phyloP scores from a whole-genome alignment of 53 echinoderm and acorn worm species.

The Crossaster papposus region DNA sequence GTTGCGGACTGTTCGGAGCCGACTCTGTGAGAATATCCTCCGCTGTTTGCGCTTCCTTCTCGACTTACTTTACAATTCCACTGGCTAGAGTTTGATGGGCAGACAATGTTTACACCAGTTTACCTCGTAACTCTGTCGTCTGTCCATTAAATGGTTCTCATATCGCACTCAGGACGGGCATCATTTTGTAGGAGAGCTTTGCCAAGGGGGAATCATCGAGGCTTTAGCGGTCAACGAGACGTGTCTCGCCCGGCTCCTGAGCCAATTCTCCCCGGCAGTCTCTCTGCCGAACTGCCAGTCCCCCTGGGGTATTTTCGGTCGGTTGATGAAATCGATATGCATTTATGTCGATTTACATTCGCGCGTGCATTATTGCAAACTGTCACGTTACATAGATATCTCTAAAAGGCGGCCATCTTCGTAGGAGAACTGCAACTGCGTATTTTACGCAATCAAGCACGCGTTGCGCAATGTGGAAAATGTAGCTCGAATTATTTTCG shows the following conservation, averaged over 20 bases:
- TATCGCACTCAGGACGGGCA: not conserved
- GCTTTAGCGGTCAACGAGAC: not conserved
- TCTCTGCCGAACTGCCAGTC: not conserved
- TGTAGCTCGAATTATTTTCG: too few species aligned
- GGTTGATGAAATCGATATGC: not conserved
- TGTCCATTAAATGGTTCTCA: constrained; percentile 31
- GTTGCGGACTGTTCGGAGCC: not conserved
- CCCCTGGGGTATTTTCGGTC: not conserved
- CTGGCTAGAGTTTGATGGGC: constrained; percentile 6
- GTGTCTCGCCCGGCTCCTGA: not conserved
- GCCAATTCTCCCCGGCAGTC: not conserved
- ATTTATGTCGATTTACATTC: constrained; percentile 8
- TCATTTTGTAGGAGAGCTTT: not conserved
- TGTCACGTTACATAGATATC: not conserved
- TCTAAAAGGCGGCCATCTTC: too few species aligned
- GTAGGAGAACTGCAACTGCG: too few species aligned
- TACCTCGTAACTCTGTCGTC: constrained; percentile 61
- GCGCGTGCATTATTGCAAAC: not conserved
- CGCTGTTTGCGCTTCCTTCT: too few species aligned
- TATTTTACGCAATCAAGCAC: too few species aligned
- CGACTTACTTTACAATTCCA: not conserved
- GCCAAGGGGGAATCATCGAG: not conserved
- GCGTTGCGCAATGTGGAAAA: too few species aligned
- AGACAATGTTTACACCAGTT: constrained; percentile 35
- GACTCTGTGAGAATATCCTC: not conserved